Evolutionary conservation across 2,113 vertebrate species (phyloP).

Genomic region (Etia nguti): DNA sequence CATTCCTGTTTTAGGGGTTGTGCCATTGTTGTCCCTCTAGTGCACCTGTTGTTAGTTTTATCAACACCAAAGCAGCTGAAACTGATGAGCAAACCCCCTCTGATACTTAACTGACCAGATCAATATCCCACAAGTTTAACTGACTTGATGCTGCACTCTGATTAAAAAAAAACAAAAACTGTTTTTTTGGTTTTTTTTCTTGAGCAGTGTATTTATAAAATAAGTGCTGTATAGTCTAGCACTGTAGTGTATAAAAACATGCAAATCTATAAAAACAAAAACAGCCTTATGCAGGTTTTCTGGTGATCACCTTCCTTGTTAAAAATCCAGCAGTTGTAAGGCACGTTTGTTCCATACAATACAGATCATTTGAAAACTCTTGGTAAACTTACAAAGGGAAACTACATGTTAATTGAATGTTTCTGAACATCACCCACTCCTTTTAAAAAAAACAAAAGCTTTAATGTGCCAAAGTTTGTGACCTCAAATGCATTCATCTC

Average conservation of each 20-base stretch:
- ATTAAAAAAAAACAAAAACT: background rate
- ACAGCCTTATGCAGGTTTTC: background rate
- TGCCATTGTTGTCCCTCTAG: rapidly evolving
- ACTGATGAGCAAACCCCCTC: background rate
- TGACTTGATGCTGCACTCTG: background rate
- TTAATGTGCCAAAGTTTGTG: background rate
- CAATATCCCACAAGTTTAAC: background rate
- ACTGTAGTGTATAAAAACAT: background rate
- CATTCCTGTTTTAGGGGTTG: background rate
- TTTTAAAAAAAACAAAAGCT: background rate
- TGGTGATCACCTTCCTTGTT: background rate
- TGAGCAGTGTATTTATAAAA: background rate
- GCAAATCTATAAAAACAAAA: background rate
- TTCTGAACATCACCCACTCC: background rate
- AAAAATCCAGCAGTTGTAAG: background rate
- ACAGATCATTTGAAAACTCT: background rate
- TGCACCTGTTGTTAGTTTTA: background rate
- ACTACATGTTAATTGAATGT: background rate
- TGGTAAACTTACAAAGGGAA: background rate
- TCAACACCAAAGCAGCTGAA: background rate
- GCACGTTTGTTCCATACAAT: background rate
- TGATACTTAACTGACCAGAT: background rate
- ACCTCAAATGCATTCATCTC: background rate
- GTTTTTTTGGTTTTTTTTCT: background rate
- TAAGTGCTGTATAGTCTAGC: background rate